phyloP scores from a whole-genome alignment of 2,797 vertebrate species.

The Ceryle rudis region DNA sequence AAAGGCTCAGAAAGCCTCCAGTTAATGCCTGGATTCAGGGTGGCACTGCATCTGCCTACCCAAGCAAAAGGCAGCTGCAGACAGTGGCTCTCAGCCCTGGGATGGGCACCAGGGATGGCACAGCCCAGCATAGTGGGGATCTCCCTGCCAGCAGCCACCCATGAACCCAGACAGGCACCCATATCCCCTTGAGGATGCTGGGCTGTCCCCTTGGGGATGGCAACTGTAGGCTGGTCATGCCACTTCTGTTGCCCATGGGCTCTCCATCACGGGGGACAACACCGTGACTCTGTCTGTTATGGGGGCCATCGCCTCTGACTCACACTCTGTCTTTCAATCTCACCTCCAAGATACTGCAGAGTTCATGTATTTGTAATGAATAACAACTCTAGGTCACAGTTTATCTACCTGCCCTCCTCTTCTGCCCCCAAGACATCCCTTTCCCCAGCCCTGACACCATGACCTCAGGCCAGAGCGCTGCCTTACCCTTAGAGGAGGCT shows the following conservation, averaged over 20 bases:
- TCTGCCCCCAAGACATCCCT: no score
- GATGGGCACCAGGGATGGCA: neutral
- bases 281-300: fast-evolving
- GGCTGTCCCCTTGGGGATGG: neutral
- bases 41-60: neutral
- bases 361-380: neutral
- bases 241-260: fast-evolving
- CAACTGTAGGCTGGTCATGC: neutral
- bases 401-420: neutral
- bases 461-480: fast-evolving
- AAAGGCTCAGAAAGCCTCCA: slow-evolving; percentile 23
- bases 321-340: neutral
- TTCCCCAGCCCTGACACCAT: fast-evolving
- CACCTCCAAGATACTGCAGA: neutral
- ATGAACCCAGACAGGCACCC: fast-evolving
- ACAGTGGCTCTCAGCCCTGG: fast-evolving
- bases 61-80: fast-evolving
- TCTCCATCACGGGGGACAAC: fast-evolving
- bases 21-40: neutral
- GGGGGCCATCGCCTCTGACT: fast-evolving
- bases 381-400: neutral
- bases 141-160: neutral
- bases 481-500: slow-evolving; percentile 83
- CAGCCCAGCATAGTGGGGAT: fast-evolving
- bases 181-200: fast-evolving